Evolutionary conservation across 1,140 invertebrate genomes (phyloP).

Genomic region (Drosophila subpulchrella): DNA sequence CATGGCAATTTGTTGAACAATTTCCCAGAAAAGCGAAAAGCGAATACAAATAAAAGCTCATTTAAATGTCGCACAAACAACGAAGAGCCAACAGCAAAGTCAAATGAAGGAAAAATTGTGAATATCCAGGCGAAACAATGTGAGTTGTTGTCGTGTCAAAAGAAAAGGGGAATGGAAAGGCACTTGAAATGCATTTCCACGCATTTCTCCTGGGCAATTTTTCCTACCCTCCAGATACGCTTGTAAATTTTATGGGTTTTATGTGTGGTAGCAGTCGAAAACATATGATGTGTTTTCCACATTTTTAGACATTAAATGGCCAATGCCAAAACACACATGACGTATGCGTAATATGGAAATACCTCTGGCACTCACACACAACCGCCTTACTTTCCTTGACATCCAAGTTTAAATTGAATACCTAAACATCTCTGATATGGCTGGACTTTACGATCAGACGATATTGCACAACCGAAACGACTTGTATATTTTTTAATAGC

Average conservation of each 20-base stretch:
- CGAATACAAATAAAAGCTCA: slow-evolving; percentile 41
- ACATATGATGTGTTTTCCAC: slow-evolving; percentile 29
- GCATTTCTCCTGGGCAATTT: slow-evolving; percentile 1
- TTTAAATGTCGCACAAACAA: slow-evolving; percentile 46
- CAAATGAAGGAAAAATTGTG: slow-evolving; percentile 61
- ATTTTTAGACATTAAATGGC: slow-evolving; percentile 52
- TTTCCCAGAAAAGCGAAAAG: slow-evolving; percentile 68
- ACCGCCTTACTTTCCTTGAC: slow-evolving; percentile 58
- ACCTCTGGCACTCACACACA: slow-evolving; percentile 2
- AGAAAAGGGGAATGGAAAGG: slow-evolving; percentile 29
- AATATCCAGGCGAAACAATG: slow-evolving; percentile 32
- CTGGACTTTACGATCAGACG: slow-evolving; percentile 28
- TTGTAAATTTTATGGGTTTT: slow-evolving; percentile 17
- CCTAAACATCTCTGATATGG: slow-evolving; percentile 21
- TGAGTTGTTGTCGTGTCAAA: slow-evolving; percentile 13
- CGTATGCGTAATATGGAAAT: slow-evolving; percentile 70
- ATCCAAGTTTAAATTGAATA: slow-evolving; percentile 43
- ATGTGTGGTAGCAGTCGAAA: slow-evolving; percentile 7
- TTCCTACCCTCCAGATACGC: background rate
- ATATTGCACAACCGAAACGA: slow-evolving; percentile 59
- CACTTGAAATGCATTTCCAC: slow-evolving; percentile 47
- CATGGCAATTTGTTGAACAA: slow-evolving; percentile 18
- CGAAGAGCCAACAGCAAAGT: slow-evolving; percentile 39
- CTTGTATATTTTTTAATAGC: slow-evolving; percentile 60
- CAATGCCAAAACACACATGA: slow-evolving; percentile 74